phyloP scores from a whole-genome alignment of 2,113 vertebrate genomes.

The Misgurnus anguillicaudatus region DNA sequence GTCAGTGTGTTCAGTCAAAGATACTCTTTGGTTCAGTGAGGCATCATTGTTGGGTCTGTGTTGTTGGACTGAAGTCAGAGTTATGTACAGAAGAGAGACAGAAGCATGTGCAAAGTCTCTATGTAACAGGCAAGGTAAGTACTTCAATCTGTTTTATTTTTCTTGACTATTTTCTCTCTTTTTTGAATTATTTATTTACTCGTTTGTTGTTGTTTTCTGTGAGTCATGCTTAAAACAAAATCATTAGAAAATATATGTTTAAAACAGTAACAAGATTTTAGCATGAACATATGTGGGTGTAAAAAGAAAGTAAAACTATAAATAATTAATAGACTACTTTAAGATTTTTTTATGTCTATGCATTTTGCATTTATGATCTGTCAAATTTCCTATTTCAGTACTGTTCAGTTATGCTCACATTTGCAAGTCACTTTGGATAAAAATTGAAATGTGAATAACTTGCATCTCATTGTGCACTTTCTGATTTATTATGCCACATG shows the following conservation, averaged over 20 bases:
- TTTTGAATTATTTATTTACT: not conserved
- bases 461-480: too few species aligned
- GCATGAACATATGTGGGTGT: too few species aligned
- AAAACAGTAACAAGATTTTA: too few species aligned
- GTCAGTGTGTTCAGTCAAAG: not conserved
- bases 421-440: too few species aligned
- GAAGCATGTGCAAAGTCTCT: not conserved
- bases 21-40: too few species aligned
- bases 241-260: too few species aligned
- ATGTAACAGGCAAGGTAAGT: not conserved
- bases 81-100: not conserved
- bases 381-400: not conserved
- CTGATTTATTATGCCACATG: not conserved
- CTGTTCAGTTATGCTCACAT: not conserved
- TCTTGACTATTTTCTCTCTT: not conserved
- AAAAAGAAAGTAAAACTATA: too few species aligned
- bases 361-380: too few species aligned
- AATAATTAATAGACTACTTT: too few species aligned
- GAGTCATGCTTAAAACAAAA: too few species aligned
- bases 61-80: conserved; percentile 6
- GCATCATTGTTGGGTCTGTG: not conserved
- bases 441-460: too few species aligned
- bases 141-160: not conserved
- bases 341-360: too few species aligned
- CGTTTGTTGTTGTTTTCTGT: not conserved